A percentile compares a stretch with the other conserved stretches of the same genome.
phyloP scores from a whole-genome alignment of 2,888 invertebrate genomes.

The Congeria kusceri region DNA sequence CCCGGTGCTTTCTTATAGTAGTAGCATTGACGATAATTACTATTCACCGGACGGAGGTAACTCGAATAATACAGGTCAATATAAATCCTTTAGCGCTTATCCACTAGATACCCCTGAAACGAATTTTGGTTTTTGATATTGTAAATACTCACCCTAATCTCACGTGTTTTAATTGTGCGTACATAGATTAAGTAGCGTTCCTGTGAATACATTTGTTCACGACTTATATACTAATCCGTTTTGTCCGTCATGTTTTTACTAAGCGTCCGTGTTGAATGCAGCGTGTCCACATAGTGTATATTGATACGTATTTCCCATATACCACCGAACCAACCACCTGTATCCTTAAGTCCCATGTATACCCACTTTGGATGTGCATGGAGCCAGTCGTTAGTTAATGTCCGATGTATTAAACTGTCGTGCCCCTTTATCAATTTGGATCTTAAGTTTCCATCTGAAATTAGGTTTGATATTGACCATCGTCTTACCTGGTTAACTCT shows the following conservation, averaged over 20 bases:
- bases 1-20: constrained; percentile 77
- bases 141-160: constrained; percentile 13
- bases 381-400: too few relatives aligned
- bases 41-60: constrained; percentile 71
- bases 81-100: constrained; percentile 53
- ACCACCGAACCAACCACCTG: background rate
- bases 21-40: constrained; percentile 80
- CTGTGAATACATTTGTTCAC: background rate
- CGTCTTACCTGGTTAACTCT: too few relatives aligned
- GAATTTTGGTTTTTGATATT: constrained; percentile 45
- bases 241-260: too few relatives aligned
- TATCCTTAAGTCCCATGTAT: background rate
- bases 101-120: constrained; percentile 49
- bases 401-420: too few relatives aligned
- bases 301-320: background rate
- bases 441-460: too few relatives aligned
- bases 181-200: too few relatives aligned
- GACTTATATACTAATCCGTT: background rate
- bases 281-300: background rate
- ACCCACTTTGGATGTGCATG: background rate
- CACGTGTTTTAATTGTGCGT: background rate
- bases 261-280: constrained; percentile 7
- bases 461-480: too few relatives aligned
- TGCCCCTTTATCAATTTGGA: too few relatives aligned
- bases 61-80: constrained; percentile 55